Evolutionary conservation across 2,888 invertebrate species (phyloP).

Genomic region (Flabesymbios commensalis): DNA sequence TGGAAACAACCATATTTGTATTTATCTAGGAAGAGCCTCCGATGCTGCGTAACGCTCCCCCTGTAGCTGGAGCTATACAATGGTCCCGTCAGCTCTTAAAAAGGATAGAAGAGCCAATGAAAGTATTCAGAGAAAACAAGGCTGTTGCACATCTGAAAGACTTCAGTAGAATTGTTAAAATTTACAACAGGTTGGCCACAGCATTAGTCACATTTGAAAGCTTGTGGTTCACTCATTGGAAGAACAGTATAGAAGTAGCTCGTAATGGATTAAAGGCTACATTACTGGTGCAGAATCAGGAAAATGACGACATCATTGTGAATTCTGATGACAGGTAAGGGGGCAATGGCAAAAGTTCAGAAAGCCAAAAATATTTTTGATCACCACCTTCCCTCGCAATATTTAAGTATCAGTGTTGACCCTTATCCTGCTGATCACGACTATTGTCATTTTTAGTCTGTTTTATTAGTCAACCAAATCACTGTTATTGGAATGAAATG

Average conservation of each 20-base stretch:
- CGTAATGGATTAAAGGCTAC: conserved; percentile 54
- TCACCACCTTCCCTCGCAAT: background rate
- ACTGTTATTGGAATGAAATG: too few species aligned
- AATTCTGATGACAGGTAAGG: conserved; percentile 58
- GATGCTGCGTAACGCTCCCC: conserved; percentile 57
- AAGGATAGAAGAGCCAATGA: conserved; percentile 61
- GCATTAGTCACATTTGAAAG: conserved; percentile 60
- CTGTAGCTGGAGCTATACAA: conserved; percentile 59
- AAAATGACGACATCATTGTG: conserved; percentile 51
- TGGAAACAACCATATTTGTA: background rate
- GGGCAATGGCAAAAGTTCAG: background rate
- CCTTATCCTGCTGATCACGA: too few species aligned
- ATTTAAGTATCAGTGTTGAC: too few species aligned
- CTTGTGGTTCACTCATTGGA: conserved; percentile 59
- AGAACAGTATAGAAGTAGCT: conserved; percentile 53
- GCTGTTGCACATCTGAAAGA: conserved; percentile 55
- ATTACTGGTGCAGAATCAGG: conserved; percentile 53
- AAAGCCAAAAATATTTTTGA: background rate
- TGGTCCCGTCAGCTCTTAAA: conserved; percentile 59
- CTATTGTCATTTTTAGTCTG: too few species aligned
- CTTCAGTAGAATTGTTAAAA: conserved; percentile 51
- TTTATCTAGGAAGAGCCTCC: conserved; percentile 50
- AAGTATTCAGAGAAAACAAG: conserved; percentile 55
- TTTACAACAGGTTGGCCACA: conserved; percentile 51
- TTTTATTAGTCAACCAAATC: too few species aligned